Base-by-base conservation (phyloP, 2,113 vertebrate genomes). In the Lepus americanus region DNA sequence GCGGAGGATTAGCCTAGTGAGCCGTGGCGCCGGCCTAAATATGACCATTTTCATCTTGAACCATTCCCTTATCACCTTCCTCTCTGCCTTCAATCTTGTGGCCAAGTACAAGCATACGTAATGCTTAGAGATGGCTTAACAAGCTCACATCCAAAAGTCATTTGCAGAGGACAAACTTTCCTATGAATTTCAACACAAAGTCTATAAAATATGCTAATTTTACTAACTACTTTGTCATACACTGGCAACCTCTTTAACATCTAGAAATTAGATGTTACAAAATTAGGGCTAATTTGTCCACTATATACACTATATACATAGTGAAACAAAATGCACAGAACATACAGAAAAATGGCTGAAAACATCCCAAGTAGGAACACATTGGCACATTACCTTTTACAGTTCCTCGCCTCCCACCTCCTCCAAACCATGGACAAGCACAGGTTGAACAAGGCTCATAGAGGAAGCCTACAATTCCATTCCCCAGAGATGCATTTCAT, bases 181-280 rank as follows among this genome's bases (percentile, higher is more conserved):
- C 90, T 91, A 59, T 82, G 53, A 93, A 82, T 84, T 94, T 89
- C 72, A 95, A 89, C 53, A 86, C 51, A 84, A 83, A 76, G 51
- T 14, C 1, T 91, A 92, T 13, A 92, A 74, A 94, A 92, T 92
- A 51, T 67, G 77, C 25, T 94, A 70, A 70, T 76, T 96, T 95
- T 66, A 90, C 39, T 81, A 81, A 90, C 39, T 81, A 81, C 36
- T 49, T 92, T 79, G 85, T 96, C 51, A 81, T 88, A 59, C 55
- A 59, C 55, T 59, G 55, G 55, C 55, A 59, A 59, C 55, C 55
- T 59, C 55, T 59, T 59, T n/a, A 77, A 80, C 61, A 64, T 87
- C 64, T 87, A 88, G 23, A 83, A 66, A 84, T 66, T 83, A 86
- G 87, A 77, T 67, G 63, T 33, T 94, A 51, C 44, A 91, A 86